phyloP scores from a whole-genome alignment of 1,140 invertebrate genomes.

The Bombus terrestris region DNA sequence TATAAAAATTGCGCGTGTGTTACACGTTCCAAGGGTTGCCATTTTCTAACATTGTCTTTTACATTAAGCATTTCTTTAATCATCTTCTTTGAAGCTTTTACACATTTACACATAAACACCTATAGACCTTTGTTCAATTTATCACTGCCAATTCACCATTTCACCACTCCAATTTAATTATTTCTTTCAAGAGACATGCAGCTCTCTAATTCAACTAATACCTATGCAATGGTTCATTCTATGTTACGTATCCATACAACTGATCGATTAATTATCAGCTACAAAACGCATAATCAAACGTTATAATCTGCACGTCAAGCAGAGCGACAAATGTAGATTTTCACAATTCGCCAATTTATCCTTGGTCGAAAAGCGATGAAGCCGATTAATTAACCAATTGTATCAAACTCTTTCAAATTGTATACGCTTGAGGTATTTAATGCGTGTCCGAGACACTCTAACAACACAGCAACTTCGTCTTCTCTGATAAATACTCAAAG shows the following conservation, averaged over 20 bases:
- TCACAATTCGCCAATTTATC: not conserved
- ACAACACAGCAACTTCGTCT: slow-evolving; percentile 30
- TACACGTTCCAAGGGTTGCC: not conserved
- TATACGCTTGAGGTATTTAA: not conserved
- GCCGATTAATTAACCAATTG: not conserved
- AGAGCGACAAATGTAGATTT: not conserved
- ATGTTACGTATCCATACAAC: not conserved
- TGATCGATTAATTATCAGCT: not conserved
- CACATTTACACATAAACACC: slow-evolving; percentile 25
- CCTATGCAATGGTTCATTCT: not conserved
- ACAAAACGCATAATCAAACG: not conserved
- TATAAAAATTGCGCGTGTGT: not conserved
- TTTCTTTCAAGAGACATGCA: not conserved
- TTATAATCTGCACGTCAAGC: not conserved
- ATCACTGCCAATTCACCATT: slow-evolving; percentile 33
- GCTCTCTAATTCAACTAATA: not conserved
- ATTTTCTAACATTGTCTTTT: not conserved
- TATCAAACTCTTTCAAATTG: not conserved
- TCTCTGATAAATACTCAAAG: slow-evolving; percentile 35
- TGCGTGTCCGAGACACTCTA: not conserved
- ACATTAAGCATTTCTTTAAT: slow-evolving; percentile 54
- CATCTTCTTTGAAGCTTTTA: slow-evolving; percentile 53
- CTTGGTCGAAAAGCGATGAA: not conserved
- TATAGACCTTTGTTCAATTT: slow-evolving; percentile 2
- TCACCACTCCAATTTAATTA: slow-evolving; percentile 2